Conservation (phyloP, 2,888 invertebrate species). For the Idaea aversata region DNA sequence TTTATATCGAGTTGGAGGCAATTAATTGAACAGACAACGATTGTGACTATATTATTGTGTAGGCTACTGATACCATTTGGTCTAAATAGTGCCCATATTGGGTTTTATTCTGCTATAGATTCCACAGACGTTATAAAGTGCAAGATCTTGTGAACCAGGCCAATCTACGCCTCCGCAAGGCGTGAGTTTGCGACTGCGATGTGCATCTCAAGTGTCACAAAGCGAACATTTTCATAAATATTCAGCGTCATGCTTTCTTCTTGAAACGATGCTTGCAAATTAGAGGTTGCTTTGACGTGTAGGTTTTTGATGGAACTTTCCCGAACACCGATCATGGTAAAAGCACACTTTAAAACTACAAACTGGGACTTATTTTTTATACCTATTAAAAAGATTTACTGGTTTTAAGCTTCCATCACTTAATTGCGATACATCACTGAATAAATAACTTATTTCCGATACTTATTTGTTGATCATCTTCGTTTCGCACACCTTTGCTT, state of each 20-base stretch:
- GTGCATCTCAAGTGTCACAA: neutral
- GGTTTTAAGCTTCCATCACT: too few relatives aligned
- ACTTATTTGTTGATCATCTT: too few relatives aligned
- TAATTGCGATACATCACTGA: too few relatives aligned
- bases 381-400: too few relatives aligned
- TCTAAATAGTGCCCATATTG: neutral
- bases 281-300: neutral
- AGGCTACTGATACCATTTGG: neutral
- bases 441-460: too few relatives aligned
- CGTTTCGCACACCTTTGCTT: too few relatives aligned
- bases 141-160: constrained; percentile 20
- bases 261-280: neutral
- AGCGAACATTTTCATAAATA: constrained; percentile 22
- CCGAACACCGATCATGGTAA: neutral
- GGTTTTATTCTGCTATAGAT: neutral
- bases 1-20: neutral
- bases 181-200: constrained; percentile 2
- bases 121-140: neutral
- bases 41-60: neutral
- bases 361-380: neutral
- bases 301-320: neutral
- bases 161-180: constrained; percentile 21
- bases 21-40: constrained; percentile 8
- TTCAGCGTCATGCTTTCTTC: constrained; percentile 17
- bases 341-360: neutral